phyloP scores from a whole-genome alignment of 2,797 vertebrate genomes.

The Peromyscus eremicus region DNA sequence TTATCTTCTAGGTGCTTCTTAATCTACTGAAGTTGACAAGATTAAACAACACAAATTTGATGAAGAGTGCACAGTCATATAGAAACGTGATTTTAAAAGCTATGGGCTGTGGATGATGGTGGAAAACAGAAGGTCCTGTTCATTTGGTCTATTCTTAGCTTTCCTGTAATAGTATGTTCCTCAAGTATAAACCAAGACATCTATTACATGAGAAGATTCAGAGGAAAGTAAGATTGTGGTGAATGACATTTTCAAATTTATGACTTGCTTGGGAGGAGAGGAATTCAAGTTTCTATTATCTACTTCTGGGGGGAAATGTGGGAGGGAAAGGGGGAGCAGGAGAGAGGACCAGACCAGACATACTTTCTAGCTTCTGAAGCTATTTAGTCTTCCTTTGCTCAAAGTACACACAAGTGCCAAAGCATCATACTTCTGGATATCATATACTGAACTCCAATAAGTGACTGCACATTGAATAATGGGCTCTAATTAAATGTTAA shows the following conservation, averaged over 20 bases:
- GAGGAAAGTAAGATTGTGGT: not conserved
- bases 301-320: not conserved
- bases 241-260: not conserved
- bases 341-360: not conserved
- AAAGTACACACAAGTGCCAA: not conserved
- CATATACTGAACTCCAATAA: not conserved
- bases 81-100: not conserved
- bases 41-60: not conserved
- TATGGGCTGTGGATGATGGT: too few species aligned
- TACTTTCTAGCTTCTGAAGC: not conserved
- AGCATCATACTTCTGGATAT: not conserved
- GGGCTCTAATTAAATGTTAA: not conserved
- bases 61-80: not conserved
- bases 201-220: not conserved
- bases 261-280: not conserved
- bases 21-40: not conserved
- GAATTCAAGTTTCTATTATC: not conserved
- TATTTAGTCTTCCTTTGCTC: not conserved
- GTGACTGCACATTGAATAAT: not conserved
- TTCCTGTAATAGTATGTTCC: not conserved
- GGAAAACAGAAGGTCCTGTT: not conserved
- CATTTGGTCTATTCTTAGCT: not conserved
- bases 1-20: not conserved
- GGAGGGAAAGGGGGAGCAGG: not conserved
- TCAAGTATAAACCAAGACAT: not conserved